Evolutionary conservation across 2,888 invertebrate genomes (phyloP).

Genomic region (Drosophila sordidula): DNA sequence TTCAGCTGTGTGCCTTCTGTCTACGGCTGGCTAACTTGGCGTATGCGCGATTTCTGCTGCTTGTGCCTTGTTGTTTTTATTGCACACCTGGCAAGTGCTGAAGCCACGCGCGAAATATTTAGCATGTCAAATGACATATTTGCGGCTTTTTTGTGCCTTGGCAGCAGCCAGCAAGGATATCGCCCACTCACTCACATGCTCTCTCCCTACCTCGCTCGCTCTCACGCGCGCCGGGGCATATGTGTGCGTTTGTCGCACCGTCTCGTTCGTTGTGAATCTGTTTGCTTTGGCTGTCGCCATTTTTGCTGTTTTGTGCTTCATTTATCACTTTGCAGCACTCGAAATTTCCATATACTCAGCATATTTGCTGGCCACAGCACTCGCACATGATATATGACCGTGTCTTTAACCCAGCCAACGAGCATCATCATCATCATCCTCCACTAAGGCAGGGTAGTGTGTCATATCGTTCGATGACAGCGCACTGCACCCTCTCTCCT

Average conservation of each 20-base stretch:
- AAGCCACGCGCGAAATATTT: slow-evolving; percentile 73
- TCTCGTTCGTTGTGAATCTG: slow-evolving; percentile 14
- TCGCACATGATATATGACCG: slow-evolving; percentile 67
- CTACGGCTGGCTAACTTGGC: slow-evolving; percentile 33
- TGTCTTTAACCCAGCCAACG: slow-evolving; percentile 67
- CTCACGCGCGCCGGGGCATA: slow-evolving; percentile 42
- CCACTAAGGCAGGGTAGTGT: slow-evolving; percentile 42
- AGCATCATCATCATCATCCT: slow-evolving; percentile 36
- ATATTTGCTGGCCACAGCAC: slow-evolving; percentile 64
- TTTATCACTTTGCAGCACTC: slow-evolving; percentile 73
- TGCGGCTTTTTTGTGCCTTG: slow-evolving; percentile 58
- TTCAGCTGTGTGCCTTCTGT: background rate
- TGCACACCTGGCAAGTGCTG: slow-evolving; percentile 53
- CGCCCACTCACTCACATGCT: slow-evolving; percentile 8
- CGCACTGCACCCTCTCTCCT: slow-evolving; percentile 9
- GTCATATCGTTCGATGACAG: slow-evolving; percentile 68
- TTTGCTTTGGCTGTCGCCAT: slow-evolving; percentile 52
- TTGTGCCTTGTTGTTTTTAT: slow-evolving; percentile 20
- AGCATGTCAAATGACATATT: slow-evolving; percentile 82
- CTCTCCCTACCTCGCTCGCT: slow-evolving; percentile 12
- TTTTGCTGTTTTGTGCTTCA: slow-evolving; percentile 71
- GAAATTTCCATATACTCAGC: slow-evolving; percentile 79
- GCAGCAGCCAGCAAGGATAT: slow-evolving; percentile 53
- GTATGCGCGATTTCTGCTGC: slow-evolving; percentile 43
- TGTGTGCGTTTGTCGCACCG: slow-evolving; percentile 38